These are phyloP conservation scores for Ploceus nigricollis DNA, from an alignment of 2,113 vertebrate genomes.

Conservation along the genomic window DNA sequence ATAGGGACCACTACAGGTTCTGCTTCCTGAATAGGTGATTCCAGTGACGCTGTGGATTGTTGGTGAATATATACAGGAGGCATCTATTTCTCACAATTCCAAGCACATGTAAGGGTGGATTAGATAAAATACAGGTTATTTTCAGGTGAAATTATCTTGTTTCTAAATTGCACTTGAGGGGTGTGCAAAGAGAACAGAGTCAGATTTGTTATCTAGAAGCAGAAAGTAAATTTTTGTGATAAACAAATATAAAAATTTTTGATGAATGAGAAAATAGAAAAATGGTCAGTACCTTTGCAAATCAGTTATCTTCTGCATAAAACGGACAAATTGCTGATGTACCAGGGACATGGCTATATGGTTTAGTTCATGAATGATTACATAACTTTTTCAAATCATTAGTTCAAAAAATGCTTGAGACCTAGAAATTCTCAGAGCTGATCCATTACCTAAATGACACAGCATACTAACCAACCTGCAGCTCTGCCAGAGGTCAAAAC, in stretches of 20 bases:
- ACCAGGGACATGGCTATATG: neutral
- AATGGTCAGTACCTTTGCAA: neutral
- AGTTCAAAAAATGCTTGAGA: neutral
- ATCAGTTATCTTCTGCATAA: neutral
- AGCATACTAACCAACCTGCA: neutral
- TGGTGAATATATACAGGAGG: neutral
- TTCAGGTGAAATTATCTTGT: neutral
- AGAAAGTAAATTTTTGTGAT: neutral
- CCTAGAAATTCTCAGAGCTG: neutral
- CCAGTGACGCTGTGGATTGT: neutral
- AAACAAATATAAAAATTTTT: neutral
- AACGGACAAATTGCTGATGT: neutral
- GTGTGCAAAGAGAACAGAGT: neutral
- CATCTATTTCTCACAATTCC: neutral
- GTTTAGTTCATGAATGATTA: neutral
- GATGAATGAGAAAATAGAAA: neutral
- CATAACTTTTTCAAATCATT: neutral
- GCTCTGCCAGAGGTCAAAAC: neutral
- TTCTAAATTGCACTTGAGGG: neutral
- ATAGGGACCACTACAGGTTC: neutral
- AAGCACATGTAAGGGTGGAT: neutral
- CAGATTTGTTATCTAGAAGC: neutral
- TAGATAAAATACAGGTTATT: neutral
- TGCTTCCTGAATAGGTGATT: neutral
- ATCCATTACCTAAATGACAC: neutral